Base-by-base conservation (phyloP, 2,888 invertebrate genomes). In the Chamaedrilus cognettii region DNA sequence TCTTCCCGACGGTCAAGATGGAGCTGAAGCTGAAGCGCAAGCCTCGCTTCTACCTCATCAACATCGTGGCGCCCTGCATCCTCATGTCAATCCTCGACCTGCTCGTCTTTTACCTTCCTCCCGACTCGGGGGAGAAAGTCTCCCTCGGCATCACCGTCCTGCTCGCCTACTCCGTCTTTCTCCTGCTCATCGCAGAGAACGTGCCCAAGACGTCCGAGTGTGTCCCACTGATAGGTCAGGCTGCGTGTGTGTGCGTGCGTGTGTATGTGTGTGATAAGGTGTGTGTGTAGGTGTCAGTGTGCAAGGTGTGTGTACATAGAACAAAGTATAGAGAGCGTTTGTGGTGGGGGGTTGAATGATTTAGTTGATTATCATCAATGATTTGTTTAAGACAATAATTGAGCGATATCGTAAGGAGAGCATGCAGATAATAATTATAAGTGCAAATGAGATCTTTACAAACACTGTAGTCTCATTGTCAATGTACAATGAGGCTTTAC, bases 71-170 rank as follows among this genome's bases (percentile, higher is more conserved):
- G 1, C 78, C 78, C 5, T 79, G 78, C 61, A 64, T 78, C 33
- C 72, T 78, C 70, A 74, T 78, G 76, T 78, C 77, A 15, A 64
- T 75, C 23, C 71, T 78, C 33, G 77, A 77, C 19, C 65, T 77
- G 51, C 67, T 78, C 31, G 78, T 78, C 56, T 78, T 78, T 66
- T 76, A 74, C 59, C 71, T 78, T 52, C 78, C 78, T 7, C 77
- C 78, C 5, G 78, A 78, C 64, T 70, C 74, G 28, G 78, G 78
- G 4, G 78, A 78, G 71, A 78, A 78, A 69, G 74, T 78, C 19
- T 76, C 77, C 4, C 75, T 78, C 4, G 78, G 78, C n/a, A 75
- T 78, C 55, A 78, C 78, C n/a, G 77, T 79, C 15, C 73, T 79
- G 3, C 73, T 78, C 34, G 74, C 78, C 42, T 78, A 77, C 68